Base-by-base conservation (phyloP, 2,113 vertebrate species). In the Cyanoderma ruficeps region DNA sequence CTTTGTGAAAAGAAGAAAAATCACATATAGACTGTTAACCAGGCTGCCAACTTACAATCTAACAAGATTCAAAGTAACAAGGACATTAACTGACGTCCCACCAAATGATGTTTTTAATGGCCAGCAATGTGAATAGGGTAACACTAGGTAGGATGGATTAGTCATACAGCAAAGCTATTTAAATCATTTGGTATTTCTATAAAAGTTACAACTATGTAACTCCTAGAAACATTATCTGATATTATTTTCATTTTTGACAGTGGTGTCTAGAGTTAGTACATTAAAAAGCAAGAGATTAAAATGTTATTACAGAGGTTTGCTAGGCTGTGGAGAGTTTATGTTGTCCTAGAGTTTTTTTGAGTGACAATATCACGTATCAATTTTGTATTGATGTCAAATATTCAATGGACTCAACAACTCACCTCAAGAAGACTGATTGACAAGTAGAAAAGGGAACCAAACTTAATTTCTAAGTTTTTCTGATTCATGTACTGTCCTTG, bases 1-100 rank as follows among this genome's bases (percentile, higher is more conserved):
- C 44, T 64, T 91, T 96, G 39, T 74, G 55, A 75, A 92, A 96
- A 81, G 61, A 94, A 59, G 31, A 82, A 95, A 78, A 89, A 94
- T 44, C 60, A 61, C 68, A 88, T 93, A 75, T 86, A 89, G 28
- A 61, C 52, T 93, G 71, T 94, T 78, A 95, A 89, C 33, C 42
- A 60, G 13, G 13, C 80, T 83, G 80, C 50, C 69, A 89, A 49
- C 27, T 95, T 91, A 83, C 39, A 96, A 56, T 76, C 55, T 83
- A 77, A 61, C 46, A n/a, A 82, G 72, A 94, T 22, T 56, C 24
- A 91, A 79, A 72, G 12, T 74, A 79, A 88, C 67, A 65, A 89
- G 61, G 24, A 41, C 35, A 80, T 63, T 57, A 93, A 69, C 67
- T 16, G 46, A 11, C 83, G 25, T 49, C 28, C 23, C 25, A 68